phyloP scores from a whole-genome alignment of 2,888 invertebrate genomes.

The Meghimatium bilineatum region DNA sequence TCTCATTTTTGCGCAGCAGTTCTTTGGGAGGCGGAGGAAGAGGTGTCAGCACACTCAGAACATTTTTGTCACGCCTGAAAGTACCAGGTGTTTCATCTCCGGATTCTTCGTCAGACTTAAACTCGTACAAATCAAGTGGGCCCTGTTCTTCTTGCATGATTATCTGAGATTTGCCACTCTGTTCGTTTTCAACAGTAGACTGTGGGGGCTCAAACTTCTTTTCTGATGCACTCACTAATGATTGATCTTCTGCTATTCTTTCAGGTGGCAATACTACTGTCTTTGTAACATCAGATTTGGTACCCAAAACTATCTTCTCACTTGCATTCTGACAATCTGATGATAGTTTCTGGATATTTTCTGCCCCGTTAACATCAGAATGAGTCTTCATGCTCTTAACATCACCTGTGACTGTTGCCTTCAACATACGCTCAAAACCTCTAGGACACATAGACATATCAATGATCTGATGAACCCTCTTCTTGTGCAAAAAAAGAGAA shows the following conservation, averaged over 20 bases:
- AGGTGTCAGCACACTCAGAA: slow-evolving; percentile 39
- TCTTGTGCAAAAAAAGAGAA: slow-evolving; percentile 73
- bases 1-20: slow-evolving; percentile 49
- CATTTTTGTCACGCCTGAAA: slow-evolving; percentile 49
- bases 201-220: neutral
- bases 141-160: slow-evolving; percentile 12
- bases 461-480: slow-evolving; percentile 56
- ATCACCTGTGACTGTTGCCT: neutral
- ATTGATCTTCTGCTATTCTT: neutral
- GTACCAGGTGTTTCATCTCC: slow-evolving; percentile 57
- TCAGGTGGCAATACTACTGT: neutral
- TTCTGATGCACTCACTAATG: neutral
- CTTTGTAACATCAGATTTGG: neutral
- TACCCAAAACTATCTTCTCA: neutral
- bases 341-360: neutral
- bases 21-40: slow-evolving; percentile 55
- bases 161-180: neutral
- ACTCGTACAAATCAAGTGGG: slow-evolving; percentile 64
- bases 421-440: neutral
- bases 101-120: slow-evolving; percentile 70
- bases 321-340: neutral
- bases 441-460: slow-evolving; percentile 29
- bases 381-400: neutral
- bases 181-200: neutral
- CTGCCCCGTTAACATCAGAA: neutral